A percentile compares a stretch with the other conserved stretches of the same genome.
phyloP scores from a whole-genome alignment of 1,140 invertebrate species.

The Nixonia krombeini region DNA sequence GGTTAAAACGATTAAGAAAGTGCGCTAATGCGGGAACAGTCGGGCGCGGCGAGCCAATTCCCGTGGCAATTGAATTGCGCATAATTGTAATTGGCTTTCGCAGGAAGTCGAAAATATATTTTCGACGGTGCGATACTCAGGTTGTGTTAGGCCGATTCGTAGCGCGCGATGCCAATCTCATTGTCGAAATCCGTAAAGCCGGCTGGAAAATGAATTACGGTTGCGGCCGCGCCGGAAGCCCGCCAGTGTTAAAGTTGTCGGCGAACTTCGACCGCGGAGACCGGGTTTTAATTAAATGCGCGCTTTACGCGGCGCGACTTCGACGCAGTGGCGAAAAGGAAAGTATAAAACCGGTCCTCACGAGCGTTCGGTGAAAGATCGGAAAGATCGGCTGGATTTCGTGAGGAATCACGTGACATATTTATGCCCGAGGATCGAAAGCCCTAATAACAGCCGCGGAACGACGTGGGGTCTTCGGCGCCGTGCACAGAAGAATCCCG shows the following conservation, averaged over 20 bases:
- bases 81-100: conserved; percentile 59
- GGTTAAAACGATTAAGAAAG: conserved; percentile 62
- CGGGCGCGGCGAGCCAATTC: conserved; percentile 37
- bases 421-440: conserved; percentile 49
- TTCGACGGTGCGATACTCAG: conserved; percentile 54
- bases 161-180: conserved; percentile 53
- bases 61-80: conserved; percentile 52
- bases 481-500: conserved; percentile 41
- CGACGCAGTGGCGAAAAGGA: background rate
- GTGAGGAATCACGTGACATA: conserved; percentile 30
- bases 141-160: conserved; percentile 52
- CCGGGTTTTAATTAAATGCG: conserved; percentile 1
- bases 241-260: conserved; percentile 36
- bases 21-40: conserved; percentile 48
- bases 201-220: conserved; percentile 40
- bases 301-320: background rate
- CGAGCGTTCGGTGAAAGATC: too few species aligned
- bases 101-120: conserved; percentile 61
- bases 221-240: conserved; percentile 13
- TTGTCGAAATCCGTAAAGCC: conserved; percentile 53
- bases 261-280: conserved; percentile 34
- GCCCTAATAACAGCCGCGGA: conserved; percentile 47
- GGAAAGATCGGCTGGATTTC: background rate
- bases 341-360: too few species aligned
- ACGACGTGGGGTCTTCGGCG: conserved; percentile 27